Evolutionary conservation across 2,888 invertebrate genomes (phyloP).

Genomic region (Kuschelorhynchus macadamiae): DNA sequence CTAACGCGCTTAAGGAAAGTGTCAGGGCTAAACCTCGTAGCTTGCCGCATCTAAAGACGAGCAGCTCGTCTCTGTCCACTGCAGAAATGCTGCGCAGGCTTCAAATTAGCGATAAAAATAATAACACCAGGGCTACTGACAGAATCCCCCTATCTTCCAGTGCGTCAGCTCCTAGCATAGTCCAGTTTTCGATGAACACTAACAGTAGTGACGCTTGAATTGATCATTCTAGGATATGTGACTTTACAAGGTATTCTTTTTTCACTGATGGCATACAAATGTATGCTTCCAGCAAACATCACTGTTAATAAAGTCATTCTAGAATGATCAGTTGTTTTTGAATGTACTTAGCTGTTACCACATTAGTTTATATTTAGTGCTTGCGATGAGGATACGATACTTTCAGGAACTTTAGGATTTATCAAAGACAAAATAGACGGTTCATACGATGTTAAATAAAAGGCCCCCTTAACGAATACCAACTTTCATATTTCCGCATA

Average conservation of each 20-base stretch:
- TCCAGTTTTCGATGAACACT: conserved; percentile 20
- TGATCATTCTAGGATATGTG: background rate
- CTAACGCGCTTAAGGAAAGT: conserved; percentile 24
- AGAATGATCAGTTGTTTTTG: no score
- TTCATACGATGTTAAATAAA: no score
- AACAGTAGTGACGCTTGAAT: conserved; percentile 21
- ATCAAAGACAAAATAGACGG: no score
- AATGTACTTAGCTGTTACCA: no score
- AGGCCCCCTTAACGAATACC: no score
- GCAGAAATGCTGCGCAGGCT: conserved; percentile 31
- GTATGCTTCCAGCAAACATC: no score
- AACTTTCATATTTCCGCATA: no score
- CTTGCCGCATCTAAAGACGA: conserved; percentile 25
- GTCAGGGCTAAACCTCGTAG: conserved; percentile 6
- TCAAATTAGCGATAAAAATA: conserved; percentile 20
- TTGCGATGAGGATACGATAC: no score
- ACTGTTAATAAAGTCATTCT: no score
- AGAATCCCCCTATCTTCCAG: conserved; percentile 28
- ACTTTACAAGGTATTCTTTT: background rate
- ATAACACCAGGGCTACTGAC: conserved; percentile 12
- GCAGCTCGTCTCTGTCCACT: conserved; percentile 26
- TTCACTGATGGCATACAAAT: no score
- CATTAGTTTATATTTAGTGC: no score
- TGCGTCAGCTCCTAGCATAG: conserved; percentile 34
- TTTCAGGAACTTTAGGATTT: no score